These are phyloP conservation scores for Myotis davidii DNA, from an alignment of 2,113 vertebrate species.

Conservation along the genomic window DNA sequence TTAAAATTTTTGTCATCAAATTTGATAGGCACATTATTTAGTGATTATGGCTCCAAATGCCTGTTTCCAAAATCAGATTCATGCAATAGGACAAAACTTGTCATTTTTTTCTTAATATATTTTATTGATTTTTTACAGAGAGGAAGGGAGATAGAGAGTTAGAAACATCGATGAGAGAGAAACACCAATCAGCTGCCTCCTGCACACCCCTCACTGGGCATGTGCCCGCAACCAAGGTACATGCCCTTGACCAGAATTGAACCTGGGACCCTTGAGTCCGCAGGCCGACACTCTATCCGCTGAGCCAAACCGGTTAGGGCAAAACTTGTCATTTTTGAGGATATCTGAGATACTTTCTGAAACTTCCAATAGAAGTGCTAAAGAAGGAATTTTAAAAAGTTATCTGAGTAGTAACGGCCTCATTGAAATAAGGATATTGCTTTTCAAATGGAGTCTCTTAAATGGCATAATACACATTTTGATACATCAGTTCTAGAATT, in stretches of 20 bases:
- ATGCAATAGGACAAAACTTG: not conserved
- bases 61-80: not conserved
- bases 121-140: too few species aligned
- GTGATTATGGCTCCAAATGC: not conserved
- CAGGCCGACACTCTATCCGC: too few species aligned
- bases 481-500: not conserved
- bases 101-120: too few species aligned
- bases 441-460: not conserved
- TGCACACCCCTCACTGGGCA: too few species aligned
- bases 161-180: too few species aligned
- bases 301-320: not conserved
- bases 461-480: not conserved
- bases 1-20: constrained; percentile 1
- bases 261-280: too few species aligned
- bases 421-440: not conserved
- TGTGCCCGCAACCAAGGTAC: too few species aligned
- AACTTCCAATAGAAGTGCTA: not conserved
- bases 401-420: not conserved
- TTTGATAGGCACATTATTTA: not conserved
- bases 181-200: too few species aligned
- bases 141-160: too few species aligned
- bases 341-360: not conserved
- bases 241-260: too few species aligned
- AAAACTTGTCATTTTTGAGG: not conserved
- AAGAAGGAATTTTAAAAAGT: not conserved